These are phyloP conservation scores for Acleris laterana DNA, from an alignment of 2,888 invertebrate genomes.

Conservation along the genomic window DNA sequence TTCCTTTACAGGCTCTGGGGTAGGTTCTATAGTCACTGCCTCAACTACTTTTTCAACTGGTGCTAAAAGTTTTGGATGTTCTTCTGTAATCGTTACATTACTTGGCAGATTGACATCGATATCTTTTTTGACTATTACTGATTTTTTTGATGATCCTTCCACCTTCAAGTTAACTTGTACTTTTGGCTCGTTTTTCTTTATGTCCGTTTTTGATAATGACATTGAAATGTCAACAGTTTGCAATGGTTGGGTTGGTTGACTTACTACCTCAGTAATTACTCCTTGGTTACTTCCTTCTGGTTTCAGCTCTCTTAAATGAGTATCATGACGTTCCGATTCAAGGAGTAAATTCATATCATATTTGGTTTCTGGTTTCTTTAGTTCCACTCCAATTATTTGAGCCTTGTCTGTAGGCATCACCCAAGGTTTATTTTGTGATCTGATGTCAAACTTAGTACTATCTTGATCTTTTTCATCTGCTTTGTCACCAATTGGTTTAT, in stretches of 20 bases:
- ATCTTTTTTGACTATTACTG: conserved; percentile 67
- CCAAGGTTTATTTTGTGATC: conserved; percentile 58
- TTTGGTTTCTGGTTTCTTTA: conserved; percentile 46
- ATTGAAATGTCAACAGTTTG: conserved; percentile 69
- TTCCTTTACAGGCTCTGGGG: not conserved
- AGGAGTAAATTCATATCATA: conserved; percentile 59
- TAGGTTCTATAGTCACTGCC: not conserved
- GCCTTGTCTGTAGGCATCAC: conserved; percentile 54
- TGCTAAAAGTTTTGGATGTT: conserved; percentile 27
- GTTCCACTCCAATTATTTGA: conserved; percentile 39
- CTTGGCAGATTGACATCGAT: conserved; percentile 66
- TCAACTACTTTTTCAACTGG: conserved; percentile 2
- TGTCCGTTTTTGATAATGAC: conserved; percentile 62
- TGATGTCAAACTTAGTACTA: conserved; percentile 47
- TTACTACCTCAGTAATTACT: conserved; percentile 25
- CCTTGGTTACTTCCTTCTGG: conserved; percentile 9
- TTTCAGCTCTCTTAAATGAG: conserved; percentile 51
- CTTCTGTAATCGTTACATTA: conserved; percentile 58
- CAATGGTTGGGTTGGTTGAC: conserved; percentile 43
- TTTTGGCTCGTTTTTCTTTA: conserved; percentile 58
- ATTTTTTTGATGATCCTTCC: conserved; percentile 55
- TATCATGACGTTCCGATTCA: conserved; percentile 65
- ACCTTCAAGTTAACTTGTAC: conserved; percentile 66
- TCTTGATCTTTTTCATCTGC: conserved; percentile 56
- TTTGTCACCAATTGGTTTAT: conserved; percentile 52